Percentiles rank a stretch among this genome's conserved stretches.
phyloP scores from a whole-genome alignment of 2,113 vertebrate species.

The Grantiella picta region DNA sequence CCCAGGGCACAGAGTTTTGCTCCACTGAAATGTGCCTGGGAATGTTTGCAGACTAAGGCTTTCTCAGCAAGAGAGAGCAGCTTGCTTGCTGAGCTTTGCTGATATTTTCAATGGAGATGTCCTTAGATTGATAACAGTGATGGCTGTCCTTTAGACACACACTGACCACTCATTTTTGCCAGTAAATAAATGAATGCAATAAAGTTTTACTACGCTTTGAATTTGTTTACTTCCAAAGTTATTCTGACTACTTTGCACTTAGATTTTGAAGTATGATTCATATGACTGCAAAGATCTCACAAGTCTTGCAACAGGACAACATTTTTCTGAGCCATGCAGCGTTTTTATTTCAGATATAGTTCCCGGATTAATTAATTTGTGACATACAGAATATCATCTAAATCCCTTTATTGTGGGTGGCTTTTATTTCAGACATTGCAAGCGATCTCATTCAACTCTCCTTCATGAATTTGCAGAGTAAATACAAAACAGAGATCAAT shows the following conservation, averaged over 20 bases:
- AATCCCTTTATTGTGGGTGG: not conserved
- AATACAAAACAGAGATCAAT: not conserved
- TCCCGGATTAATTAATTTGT: not conserved
- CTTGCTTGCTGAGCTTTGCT: not conserved
- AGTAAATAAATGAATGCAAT: not conserved
- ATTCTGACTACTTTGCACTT: not conserved
- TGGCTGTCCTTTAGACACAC: not conserved
- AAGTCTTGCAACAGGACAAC: not conserved
- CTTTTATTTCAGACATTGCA: not conserved
- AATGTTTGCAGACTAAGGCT: not conserved
- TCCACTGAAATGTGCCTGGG: not conserved
- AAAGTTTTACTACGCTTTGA: not conserved
- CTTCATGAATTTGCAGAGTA: not conserved
- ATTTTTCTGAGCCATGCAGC: not conserved
- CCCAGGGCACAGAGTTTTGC: accelerated
- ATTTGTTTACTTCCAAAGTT: not conserved
- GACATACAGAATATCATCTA: not conserved
- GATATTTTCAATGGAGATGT: not conserved
- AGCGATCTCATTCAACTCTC: not conserved
- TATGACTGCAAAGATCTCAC: not conserved
- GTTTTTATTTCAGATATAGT: not conserved
- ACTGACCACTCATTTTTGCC: not conserved
- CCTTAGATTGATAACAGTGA: not conserved
- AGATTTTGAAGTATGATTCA: not conserved
- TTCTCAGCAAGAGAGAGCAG: not conserved